Evolutionary conservation across 2,888 invertebrate genomes (phyloP).

Genomic region (Lordiphosa fenestrarum): DNA sequence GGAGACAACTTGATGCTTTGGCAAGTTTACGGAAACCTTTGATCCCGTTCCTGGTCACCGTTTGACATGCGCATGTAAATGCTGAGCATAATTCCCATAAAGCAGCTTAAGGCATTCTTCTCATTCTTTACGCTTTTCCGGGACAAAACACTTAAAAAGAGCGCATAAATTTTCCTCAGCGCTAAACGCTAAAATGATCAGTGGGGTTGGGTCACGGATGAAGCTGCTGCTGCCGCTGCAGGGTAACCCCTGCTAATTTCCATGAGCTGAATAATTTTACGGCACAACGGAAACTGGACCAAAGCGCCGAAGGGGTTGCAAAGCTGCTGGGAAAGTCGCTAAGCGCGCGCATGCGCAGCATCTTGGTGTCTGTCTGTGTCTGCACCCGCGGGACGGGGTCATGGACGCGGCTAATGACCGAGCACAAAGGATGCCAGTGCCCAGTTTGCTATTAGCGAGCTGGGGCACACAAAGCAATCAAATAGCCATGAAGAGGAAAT

Average conservation of each 20-base stretch:
- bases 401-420: conserved; percentile 68
- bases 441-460: conserved; percentile 56
- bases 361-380: conserved; percentile 38
- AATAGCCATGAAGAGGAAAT: conserved; percentile 59
- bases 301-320: conserved; percentile 30
- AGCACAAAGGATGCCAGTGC: conserved; percentile 59
- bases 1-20: conserved; percentile 57
- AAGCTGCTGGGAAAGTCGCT: conserved; percentile 30
- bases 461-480: conserved; percentile 55
- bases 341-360: conserved; percentile 36
- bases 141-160: conserved; percentile 59
- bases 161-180: conserved; percentile 43
- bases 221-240: conserved; percentile 16
- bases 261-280: conserved; percentile 26
- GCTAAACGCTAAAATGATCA: conserved; percentile 51
- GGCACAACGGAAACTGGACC: conserved; percentile 57
- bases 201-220: conserved; percentile 52
- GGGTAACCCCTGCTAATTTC: conserved; percentile 1
- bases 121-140: conserved; percentile 51
- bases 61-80: conserved; percentile 68
- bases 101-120: conserved; percentile 68
- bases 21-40: conserved; percentile 58
- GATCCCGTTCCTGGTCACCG: conserved; percentile 42
- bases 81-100: conserved; percentile 65
- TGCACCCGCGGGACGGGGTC: conserved; percentile 42